These are phyloP conservation scores for Donacobius atricapilla DNA, from an alignment of 2,113 vertebrate genomes.

Conservation along the genomic window DNA sequence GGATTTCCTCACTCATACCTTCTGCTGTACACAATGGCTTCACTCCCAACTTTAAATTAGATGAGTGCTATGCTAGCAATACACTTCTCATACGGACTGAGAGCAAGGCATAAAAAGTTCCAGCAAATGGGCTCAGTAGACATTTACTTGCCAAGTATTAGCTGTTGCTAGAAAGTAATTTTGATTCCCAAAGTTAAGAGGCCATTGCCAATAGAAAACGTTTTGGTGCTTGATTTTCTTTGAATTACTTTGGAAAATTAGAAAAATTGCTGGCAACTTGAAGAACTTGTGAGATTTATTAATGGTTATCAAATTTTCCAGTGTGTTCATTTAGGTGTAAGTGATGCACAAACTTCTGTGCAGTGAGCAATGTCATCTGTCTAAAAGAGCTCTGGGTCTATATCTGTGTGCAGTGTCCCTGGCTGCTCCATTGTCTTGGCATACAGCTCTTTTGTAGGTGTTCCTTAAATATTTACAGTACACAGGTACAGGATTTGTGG, in stretches of 20 bases:
- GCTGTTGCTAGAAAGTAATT: background rate
- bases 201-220: background rate
- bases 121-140: background rate
- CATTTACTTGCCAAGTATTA: background rate
- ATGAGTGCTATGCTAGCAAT: background rate
- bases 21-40: slow-evolving; percentile 22
- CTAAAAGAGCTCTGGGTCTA: background rate
- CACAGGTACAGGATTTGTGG: background rate
- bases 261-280: background rate
- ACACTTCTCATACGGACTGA: background rate
- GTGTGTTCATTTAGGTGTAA: background rate
- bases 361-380: background rate
- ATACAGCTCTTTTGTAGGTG: background rate
- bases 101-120: background rate
- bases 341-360: background rate
- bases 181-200: background rate
- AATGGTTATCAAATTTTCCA: background rate
- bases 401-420: too few species aligned
- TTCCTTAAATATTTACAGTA: background rate
- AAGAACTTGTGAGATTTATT: background rate
- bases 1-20: slow-evolving; percentile 10
- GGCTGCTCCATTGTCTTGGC: background rate
- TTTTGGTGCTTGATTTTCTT: background rate
- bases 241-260: background rate
- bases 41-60: slow-evolving; percentile 32